phyloP scores from a whole-genome alignment of 92 coral and sea anemone genomes.

The Plumapathes pennacea region DNA sequence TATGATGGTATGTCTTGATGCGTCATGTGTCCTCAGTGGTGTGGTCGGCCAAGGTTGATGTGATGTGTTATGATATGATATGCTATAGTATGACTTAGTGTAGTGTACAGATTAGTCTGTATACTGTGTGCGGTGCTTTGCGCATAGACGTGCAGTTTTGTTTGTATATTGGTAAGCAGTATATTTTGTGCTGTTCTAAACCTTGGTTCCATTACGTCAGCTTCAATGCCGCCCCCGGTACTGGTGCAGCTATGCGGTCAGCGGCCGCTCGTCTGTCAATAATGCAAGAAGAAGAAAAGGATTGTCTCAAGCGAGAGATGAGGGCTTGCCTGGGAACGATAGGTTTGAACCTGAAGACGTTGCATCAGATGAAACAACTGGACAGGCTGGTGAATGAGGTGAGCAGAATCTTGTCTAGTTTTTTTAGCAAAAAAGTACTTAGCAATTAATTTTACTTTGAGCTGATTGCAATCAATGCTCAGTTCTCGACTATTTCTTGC shows the following conservation, averaged over 20 bases:
- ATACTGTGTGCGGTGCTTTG: no score
- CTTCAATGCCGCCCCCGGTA: conserved; percentile 83
- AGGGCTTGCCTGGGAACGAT: conserved; percentile 68
- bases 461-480: neutral
- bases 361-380: conserved; percentile 75
- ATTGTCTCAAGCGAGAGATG: conserved; percentile 62
- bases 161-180: no score
- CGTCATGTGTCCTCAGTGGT: no score
- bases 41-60: no score
- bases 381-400: conserved; percentile 82
- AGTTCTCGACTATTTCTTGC: conserved; percentile 1
- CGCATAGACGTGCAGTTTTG: no score
- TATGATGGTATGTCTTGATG: no score
- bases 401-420: neutral
- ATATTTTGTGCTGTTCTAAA: no score
- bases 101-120: no score
- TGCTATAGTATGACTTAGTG: no score
- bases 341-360: conserved; percentile 76
- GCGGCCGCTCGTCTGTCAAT: conserved; percentile 80
- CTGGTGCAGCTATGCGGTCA: conserved; percentile 97
- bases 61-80: no score
- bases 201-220: conserved; percentile 28
- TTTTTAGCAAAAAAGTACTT: neutral
- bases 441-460: neutral
- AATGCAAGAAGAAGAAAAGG: conserved; percentile 51